phyloP scores from a whole-genome alignment of 2,888 invertebrate species.

The Ectobius pallidus region DNA sequence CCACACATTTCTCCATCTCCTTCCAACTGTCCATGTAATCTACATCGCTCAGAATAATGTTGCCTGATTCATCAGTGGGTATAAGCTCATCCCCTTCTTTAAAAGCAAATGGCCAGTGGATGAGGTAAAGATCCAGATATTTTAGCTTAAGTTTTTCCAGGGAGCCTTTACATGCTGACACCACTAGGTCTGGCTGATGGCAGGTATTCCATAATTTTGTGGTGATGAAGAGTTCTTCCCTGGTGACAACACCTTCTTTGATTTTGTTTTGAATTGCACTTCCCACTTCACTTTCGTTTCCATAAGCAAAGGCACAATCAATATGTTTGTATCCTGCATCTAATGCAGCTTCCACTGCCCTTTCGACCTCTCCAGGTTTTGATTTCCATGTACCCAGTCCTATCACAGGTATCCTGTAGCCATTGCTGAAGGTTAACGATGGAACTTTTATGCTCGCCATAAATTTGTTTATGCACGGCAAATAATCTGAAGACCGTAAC shows the following conservation, averaged over 20 bases:
- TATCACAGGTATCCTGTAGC: constrained; percentile 17
- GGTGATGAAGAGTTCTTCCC: too few relatives aligned
- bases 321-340: too few relatives aligned
- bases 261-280: too few relatives aligned
- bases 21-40: constrained; percentile 53
- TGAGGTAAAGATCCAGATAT: constrained; percentile 59
- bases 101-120: constrained; percentile 61
- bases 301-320: too few relatives aligned
- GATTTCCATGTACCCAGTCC: constrained; percentile 28
- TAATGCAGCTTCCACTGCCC: too few relatives aligned
- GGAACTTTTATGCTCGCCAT: background rate
- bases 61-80: constrained; percentile 51
- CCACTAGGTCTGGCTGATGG: constrained; percentile 55
- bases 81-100: constrained; percentile 52
- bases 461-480: too few relatives aligned
- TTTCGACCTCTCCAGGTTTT: too few relatives aligned
- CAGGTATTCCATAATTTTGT: constrained; percentile 56
- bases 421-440: constrained; percentile 19
- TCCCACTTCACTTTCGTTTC: too few relatives aligned
- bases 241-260: too few relatives aligned
- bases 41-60: constrained; percentile 51
- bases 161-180: constrained; percentile 52
- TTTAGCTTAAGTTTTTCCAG: constrained; percentile 55
- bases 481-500: too few relatives aligned
- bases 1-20: constrained; percentile 57